Base-by-base conservation (phyloP, 2,113 vertebrate genomes). In the Syrrhaptes paradoxus region DNA sequence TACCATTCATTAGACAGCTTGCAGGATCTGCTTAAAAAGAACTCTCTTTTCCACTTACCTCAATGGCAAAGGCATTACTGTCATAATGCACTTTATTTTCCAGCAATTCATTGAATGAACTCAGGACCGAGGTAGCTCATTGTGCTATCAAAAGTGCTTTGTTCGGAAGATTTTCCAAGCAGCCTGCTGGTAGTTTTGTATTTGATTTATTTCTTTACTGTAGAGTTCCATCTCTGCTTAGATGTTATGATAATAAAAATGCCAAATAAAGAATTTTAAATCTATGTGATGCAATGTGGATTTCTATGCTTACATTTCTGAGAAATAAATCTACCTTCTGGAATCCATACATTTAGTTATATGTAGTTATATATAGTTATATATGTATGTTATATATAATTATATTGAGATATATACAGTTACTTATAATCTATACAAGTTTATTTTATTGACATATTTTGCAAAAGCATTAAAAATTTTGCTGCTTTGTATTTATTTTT, bases 401-500 rank as follows among this genome's bases (percentile, higher is more conserved):
- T 41, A 41, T 41, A 41, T 41, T 41, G 11, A 41, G 38, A 13
- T 41, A 41, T 41, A 41, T 41, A 41, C 41, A 41, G 41, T 41
- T 85, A 78, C 48, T 85, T 68, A 57, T n/a, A 79, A 91, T 83
- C 72, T 93, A 41, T 86, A 80, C 7, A 75, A 54, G 17, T 94
- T 97, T 84, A 48, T 79, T 95, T 95, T 95, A 91, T 91, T 97
- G 95, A 90, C 15, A 3, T 67, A 62, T 85, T 96, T 85, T 95
- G 31, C 26, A 51, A 79, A 90, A 87, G 28, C 5, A 2, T n/a
- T 95, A 62, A 78, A 85, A 31, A 96, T 90, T 96, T 97, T 97
- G 28, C 51, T 87, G 70, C 84, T 87, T 96, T 83, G 67, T 76
- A 73, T 82, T 85, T 97, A 86, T 97, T 97, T 97, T 57, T 97